Conservation (phyloP, 2,113 vertebrate species). For the Rhinopomastus cyanomelas region DNA sequence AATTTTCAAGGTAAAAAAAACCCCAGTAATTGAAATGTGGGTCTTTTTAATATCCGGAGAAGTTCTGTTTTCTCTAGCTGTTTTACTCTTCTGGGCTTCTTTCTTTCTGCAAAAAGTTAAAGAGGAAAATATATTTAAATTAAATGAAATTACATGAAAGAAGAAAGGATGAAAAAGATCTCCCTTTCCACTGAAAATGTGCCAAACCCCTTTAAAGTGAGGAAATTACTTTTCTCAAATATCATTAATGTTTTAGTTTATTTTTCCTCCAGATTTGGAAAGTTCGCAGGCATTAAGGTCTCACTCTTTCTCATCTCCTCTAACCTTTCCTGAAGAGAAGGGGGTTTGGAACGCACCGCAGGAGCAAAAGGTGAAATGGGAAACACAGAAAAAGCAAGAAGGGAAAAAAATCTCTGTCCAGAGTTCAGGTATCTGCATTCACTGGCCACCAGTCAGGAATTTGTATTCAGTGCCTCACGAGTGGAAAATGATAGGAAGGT, state of each 20-base stretch:
- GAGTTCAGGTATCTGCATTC: constrained; percentile 4
- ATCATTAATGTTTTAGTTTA: constrained; percentile 7
- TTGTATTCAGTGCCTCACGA: constrained; percentile 13
- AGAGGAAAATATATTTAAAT: constrained; percentile 10
- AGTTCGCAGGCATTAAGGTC: not conserved
- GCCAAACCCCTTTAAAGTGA: constrained; percentile 2
- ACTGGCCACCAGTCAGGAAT: not conserved
- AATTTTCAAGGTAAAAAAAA: not conserved
- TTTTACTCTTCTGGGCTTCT: not conserved
- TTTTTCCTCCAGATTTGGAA: not conserved
- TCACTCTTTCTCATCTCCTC: not conserved
- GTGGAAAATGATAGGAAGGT: constrained; percentile 17
- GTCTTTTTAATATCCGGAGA: not conserved
- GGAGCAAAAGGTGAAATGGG: not conserved
- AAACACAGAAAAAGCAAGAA: not conserved
- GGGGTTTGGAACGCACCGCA: not conserved
- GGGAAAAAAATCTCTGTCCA: not conserved
- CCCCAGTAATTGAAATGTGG: not conserved
- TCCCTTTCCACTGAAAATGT: not conserved
- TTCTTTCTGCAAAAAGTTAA: not conserved
- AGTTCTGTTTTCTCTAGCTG: not conserved
- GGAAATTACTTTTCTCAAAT: constrained; percentile 38
- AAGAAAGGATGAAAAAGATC: not conserved
- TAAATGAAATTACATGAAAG: not conserved
- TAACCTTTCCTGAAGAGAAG: not conserved